Percentiles rank a stretch among this genome's conserved stretches.
Evolutionary conservation across 1,140 invertebrate genomes (phyloP).

Genomic region (Drosophila sproati): DNA sequence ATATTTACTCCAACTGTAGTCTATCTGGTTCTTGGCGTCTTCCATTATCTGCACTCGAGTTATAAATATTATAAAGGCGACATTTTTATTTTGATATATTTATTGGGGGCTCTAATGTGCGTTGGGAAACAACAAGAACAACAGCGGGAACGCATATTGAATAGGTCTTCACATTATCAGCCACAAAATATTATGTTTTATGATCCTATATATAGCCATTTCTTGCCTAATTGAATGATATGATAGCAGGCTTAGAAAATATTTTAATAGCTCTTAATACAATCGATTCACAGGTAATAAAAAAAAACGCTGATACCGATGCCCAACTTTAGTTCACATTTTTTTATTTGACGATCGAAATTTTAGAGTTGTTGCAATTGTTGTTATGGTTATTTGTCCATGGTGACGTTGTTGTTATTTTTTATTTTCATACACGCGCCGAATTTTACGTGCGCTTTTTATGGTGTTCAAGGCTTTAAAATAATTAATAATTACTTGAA

Average conservation of each 20-base stretch:
- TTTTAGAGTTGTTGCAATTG: constrained; percentile 1
- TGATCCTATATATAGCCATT: constrained; percentile 77
- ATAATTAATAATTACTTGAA: too few relatives aligned
- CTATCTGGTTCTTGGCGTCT: constrained; percentile 51
- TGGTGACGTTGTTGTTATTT: not conserved
- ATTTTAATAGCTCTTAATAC: constrained; percentile 83
- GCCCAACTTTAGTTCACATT: constrained; percentile 39
- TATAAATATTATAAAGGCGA: constrained; percentile 68
- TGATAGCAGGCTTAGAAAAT: constrained; percentile 81
- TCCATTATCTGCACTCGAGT: constrained; percentile 64
- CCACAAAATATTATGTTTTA: constrained; percentile 72
- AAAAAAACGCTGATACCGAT: constrained; percentile 63
- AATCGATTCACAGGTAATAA: constrained; percentile 79
- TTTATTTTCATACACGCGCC: constrained; percentile 12
- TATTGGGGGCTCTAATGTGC: constrained; percentile 62
- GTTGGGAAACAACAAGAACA: constrained; percentile 55
- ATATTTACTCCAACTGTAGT: constrained; percentile 35
- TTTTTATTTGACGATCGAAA: constrained; percentile 27
- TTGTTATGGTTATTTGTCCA: not conserved
- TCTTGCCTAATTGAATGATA: constrained; percentile 82
- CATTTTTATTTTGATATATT: constrained; percentile 82
- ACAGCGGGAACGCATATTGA: constrained; percentile 6
- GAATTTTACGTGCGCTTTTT: not conserved
- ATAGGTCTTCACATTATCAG: constrained; percentile 68
- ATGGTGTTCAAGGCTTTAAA: not conserved